Percentiles rank a stretch among this genome's conserved stretches.
Conservation (phyloP, 1,140 invertebrate genomes). For the Papilio xuthus region DNA sequence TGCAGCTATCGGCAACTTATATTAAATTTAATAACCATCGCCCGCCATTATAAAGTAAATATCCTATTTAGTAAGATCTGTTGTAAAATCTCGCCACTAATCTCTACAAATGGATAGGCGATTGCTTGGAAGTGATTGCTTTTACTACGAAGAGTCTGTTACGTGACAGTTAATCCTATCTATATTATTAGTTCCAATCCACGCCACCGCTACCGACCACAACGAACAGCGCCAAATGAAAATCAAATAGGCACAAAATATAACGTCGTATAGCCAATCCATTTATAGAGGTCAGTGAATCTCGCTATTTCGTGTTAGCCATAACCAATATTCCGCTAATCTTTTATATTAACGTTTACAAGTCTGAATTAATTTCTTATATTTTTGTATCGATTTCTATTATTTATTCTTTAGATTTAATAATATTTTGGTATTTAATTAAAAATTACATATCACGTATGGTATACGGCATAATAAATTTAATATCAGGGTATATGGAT, state of each 20-base stretch:
- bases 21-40: not conserved
- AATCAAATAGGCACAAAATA: no score
- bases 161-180: no score
- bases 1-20: not conserved
- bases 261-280: no score
- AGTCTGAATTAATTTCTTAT: constrained; percentile 25
- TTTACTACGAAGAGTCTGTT: no score
- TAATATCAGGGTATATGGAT: constrained; percentile 28
- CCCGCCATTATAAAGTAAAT: constrained; percentile 24
- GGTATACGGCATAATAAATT: constrained; percentile 32
- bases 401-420: constrained; percentile 35
- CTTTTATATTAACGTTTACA: constrained; percentile 1
- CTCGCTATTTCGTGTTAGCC: not conserved
- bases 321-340: constrained; percentile 4
- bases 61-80: constrained; percentile 14
- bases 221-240: no score
- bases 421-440: not conserved
- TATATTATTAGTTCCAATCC: no score
- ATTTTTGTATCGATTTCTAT: constrained; percentile 24
- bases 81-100: constrained; percentile 26
- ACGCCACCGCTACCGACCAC: no score
- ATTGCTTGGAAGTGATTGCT: no score
- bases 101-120: no score
- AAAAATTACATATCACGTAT: constrained; percentile 6
- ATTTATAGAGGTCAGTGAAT: no score